These are phyloP conservation scores for Macquaria australasica DNA, from an alignment of 2,113 vertebrate species.

Conservation along the genomic window DNA sequence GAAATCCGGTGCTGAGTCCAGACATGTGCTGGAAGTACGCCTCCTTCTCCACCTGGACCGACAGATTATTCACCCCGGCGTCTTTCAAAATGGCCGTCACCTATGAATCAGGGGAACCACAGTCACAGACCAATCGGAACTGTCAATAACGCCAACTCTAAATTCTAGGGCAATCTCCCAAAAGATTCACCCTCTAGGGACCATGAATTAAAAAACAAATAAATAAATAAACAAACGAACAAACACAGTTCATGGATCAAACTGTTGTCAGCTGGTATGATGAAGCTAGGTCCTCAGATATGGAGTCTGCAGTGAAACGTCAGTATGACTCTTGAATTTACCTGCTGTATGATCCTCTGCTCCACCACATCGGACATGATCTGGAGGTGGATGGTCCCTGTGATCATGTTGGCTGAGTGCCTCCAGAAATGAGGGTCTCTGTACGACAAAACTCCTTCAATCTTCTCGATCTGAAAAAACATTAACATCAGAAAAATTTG, in stretches of 20 bases:
- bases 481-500: background rate
- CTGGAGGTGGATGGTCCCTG: constrained; percentile 97
- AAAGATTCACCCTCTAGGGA: no score
- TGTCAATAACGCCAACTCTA: background rate
- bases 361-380: constrained; percentile 94
- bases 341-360: constrained; percentile 97
- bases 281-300: background rate
- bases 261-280: no score
- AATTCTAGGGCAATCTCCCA: background rate
- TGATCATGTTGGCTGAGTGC: constrained; percentile 93
- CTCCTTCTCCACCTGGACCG: constrained; percentile 98
- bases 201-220: background rate
- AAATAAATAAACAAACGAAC: background rate
- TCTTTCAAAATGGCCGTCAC: constrained; percentile 95
- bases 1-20: constrained; percentile 95
- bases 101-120: constrained; percentile 70
- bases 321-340: constrained; percentile 40
- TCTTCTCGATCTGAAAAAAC: constrained; percentile 91
- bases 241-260: background rate
- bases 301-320: background rate
- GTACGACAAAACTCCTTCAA: constrained; percentile 96
- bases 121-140: background rate
- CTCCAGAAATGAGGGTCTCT: constrained; percentile 98
- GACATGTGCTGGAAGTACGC: constrained; percentile 99
- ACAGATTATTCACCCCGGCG: constrained; percentile 94